phyloP scores from a whole-genome alignment of 2,113 vertebrate species.

The Balaenoptera acutorostrata region DNA sequence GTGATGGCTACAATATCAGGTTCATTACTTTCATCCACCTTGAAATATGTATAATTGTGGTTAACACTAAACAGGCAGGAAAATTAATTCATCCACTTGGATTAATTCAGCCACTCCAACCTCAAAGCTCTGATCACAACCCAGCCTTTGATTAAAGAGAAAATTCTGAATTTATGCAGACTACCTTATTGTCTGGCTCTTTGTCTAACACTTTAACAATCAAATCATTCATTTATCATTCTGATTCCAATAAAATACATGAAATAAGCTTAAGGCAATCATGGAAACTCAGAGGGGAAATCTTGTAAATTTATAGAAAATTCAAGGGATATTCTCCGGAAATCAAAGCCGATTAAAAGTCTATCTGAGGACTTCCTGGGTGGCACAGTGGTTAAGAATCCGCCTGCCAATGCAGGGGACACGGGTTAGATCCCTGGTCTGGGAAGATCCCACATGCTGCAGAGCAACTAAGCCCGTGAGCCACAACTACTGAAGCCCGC shows the following conservation, averaged over 20 bases:
- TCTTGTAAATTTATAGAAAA: slow-evolving; percentile 32
- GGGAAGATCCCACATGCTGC: no score
- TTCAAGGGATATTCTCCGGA: not conserved
- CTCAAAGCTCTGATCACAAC: not conserved
- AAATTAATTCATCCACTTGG: not conserved
- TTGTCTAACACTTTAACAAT: slow-evolving; percentile 4
- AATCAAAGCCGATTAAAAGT: slow-evolving; percentile 40
- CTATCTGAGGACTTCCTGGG: not conserved
- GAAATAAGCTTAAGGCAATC: slow-evolving; percentile 23
- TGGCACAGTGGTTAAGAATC: no score
- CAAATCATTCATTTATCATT: slow-evolving; percentile 5
- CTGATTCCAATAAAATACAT: slow-evolving; percentile 13
- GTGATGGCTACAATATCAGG: not conserved
- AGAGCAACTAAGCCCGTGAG: no score
- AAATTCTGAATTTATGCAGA: not conserved
- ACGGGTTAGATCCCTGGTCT: no score
- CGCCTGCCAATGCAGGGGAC: no score
- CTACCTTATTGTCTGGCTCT: slow-evolving; percentile 3
- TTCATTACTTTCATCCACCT: not conserved
- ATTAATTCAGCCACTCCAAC: not conserved
- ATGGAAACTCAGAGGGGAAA: slow-evolving; percentile 43
- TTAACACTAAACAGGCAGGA: not conserved
- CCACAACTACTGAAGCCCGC: no score
- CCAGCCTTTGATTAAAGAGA: slow-evolving; percentile 18
- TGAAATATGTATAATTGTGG: not conserved